A percentile compares a stretch with the other conserved stretches of the same genome.
Conservation (phyloP, 2,888 invertebrate genomes). For the Cephus rjabovi region DNA sequence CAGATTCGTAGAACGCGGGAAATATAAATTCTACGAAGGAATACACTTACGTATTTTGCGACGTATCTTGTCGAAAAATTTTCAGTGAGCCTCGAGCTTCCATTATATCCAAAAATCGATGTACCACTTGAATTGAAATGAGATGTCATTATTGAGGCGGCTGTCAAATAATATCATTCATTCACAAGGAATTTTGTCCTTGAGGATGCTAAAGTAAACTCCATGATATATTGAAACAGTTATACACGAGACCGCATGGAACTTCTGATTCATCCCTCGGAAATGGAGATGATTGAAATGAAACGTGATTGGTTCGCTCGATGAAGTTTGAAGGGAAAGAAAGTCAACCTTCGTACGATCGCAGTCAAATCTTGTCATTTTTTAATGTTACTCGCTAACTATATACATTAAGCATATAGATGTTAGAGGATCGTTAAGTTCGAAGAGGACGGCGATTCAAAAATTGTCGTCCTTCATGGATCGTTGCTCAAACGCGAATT, state of each 20-base stretch:
- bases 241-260: not conserved
- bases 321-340: not conserved
- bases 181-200: not conserved
- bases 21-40: not conserved
- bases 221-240: not conserved
- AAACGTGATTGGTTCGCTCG: not conserved
- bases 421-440: not conserved
- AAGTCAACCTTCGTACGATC: not conserved
- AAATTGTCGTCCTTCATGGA: not conserved
- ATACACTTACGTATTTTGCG: not conserved
- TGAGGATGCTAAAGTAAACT: not conserved
- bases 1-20: not conserved
- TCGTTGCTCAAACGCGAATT: not conserved
- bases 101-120: not conserved
- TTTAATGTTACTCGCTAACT: not conserved
- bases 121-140: not conserved
- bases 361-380: not conserved
- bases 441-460: not conserved
- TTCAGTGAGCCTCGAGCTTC: not conserved
- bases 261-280: not conserved
- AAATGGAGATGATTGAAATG: not conserved
- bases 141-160: not conserved
- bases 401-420: too few relatives aligned
- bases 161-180: not conserved
- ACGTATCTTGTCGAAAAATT: not conserved